Percentiles rank a stretch among this genome's conserved stretches.
These are phyloP conservation scores for Macropodus opercularis DNA, from an alignment of 2,797 vertebrate species.

Conservation along the genomic window DNA sequence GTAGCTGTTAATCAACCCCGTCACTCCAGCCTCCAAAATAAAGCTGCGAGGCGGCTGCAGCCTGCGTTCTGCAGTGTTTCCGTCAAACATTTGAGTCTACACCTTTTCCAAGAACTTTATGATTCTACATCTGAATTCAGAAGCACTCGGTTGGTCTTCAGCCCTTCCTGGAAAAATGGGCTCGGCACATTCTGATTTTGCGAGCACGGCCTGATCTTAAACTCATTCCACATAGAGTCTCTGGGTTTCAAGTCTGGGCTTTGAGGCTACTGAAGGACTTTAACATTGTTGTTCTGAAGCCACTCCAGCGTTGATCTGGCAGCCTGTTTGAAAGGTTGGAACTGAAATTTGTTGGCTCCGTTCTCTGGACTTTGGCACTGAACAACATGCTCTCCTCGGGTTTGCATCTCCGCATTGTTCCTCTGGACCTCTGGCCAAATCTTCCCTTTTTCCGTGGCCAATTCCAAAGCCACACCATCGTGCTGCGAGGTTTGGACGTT, in stretches of 20 bases:
- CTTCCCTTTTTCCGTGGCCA: slow-evolving; percentile 18
- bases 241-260: slow-evolving; percentile 43
- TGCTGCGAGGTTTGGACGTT: slow-evolving; percentile 24
- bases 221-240: slow-evolving; percentile 48
- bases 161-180: slow-evolving; percentile 21
- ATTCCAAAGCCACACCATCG: slow-evolving; percentile 23
- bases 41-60: slow-evolving; percentile 11
- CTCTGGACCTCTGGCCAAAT: slow-evolving; percentile 46
- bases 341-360: slow-evolving; percentile 38
- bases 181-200: slow-evolving; percentile 17
- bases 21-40: background rate
- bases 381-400: slow-evolving; percentile 42
- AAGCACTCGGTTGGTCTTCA: background rate
- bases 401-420: slow-evolving; percentile 48
- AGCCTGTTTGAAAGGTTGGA: slow-evolving; percentile 37
- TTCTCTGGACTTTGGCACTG: slow-evolving; percentile 50
- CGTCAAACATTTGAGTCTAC: background rate
- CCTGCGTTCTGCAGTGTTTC: slow-evolving; percentile 10
- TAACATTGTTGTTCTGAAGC: slow-evolving; percentile 57
- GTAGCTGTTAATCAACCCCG: background rate
- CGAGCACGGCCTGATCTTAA: slow-evolving; percentile 7
- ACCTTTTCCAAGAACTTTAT: slow-evolving; percentile 7
- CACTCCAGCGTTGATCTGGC: slow-evolving; percentile 57
- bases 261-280: slow-evolving; percentile 43
- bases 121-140: background rate